Conservation (phyloP, 2,888 invertebrate species). For the Cancer borealis region DNA sequence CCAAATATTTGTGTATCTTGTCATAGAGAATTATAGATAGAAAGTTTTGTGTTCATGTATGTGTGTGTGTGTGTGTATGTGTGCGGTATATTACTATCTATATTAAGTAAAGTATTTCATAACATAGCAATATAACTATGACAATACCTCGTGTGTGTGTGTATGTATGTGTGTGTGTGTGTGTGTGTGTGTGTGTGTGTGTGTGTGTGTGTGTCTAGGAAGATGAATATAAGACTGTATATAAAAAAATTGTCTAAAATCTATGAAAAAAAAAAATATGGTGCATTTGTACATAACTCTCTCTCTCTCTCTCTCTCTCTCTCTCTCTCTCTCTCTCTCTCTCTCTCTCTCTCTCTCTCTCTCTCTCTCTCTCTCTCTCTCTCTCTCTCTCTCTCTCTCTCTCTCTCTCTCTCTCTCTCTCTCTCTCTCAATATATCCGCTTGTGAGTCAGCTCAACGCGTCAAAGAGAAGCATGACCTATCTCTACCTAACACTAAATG, state of each 20-base stretch:
- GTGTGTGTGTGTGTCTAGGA: slow-evolving; percentile 23
- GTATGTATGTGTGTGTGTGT: slow-evolving; percentile 15
- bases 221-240: neutral
- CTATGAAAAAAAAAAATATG: neutral
- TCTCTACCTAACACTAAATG: neutral
- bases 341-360: slow-evolving; percentile 38
- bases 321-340: slow-evolving; percentile 34
- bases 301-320: slow-evolving; percentile 33
- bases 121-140: neutral
- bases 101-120: slow-evolving; percentile 33
- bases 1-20: neutral
- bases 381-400: slow-evolving; percentile 28
- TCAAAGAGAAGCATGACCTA: neutral
- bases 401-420: neutral
- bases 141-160: slow-evolving; percentile 38
- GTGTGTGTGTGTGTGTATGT: neutral
- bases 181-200: slow-evolving; percentile 23
- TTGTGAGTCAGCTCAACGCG: neutral
- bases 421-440: neutral
- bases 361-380: slow-evolving; percentile 40
- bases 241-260: neutral
- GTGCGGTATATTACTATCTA: neutral
- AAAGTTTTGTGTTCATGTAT: neutral
- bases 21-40: neutral
- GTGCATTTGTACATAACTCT: slow-evolving; percentile 12